Base-by-base conservation (phyloP, 2,113 vertebrate species). In the Oreochromis niloticus region DNA sequence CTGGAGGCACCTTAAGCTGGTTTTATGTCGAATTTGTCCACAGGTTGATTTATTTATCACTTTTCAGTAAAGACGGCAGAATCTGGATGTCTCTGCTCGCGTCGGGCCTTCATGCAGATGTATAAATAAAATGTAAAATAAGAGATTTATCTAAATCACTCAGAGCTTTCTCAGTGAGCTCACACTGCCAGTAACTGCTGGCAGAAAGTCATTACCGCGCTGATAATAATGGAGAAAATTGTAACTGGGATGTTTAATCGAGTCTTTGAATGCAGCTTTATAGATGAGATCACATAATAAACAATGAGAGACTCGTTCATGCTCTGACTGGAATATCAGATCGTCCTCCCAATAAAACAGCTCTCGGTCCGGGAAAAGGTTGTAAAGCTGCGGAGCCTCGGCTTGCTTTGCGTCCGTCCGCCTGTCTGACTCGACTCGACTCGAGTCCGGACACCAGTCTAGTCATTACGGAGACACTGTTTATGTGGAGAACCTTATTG, bases 381-480 rank as follows among this genome's bases (percentile, higher is more conserved):
- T 17, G 81, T 91, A 90, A 92, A 91, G 61, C 57, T 16, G 68
- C 50, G 7, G 82, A 89, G 90, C 80, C 80, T 54, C 4, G 36
- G 27, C 34, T 43, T 10, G 55, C 57, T 82, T 66, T 34, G 57
- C 7, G 27, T 86, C 91, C 81, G 83, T 89, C 91, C 14, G 90
- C 80, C 92, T 87, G 93, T 89, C 94, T 95, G 94, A 83, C 91
- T 93, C 83, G 87, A 78, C 78, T 83, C 17, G 3, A 13, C 73
- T 84, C 6, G 63, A 52, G 46, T 57, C 61, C 12, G 84, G 82
- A 43, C 82, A 11, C 14, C 87, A 55, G 95, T 94, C 81, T 89
- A 66, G 93, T 93, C 94, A 48, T 79, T 78, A 4, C 59, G 87
- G 91, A 95, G 93, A 95, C 91, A 14, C 78, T 80, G 89, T 85